Conservation (phyloP, 2,113 vertebrate genomes). For the Chloroceryle aenea region DNA sequence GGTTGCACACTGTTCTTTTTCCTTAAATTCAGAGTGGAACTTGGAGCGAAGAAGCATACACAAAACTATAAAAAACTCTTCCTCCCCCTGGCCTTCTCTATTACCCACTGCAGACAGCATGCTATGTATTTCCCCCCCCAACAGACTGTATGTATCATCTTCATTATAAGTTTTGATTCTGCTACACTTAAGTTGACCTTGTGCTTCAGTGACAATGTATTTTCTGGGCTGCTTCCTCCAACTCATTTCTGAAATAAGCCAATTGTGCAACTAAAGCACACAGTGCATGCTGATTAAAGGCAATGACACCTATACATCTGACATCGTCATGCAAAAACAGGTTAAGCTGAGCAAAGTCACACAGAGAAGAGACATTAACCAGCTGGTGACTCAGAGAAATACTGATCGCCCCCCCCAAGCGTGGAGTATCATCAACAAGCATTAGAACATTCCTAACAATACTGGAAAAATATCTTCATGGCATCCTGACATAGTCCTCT, state of each 20-base stretch:
- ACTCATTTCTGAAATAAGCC: background rate
- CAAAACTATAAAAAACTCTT: background rate
- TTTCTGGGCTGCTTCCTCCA: conserved; percentile 6
- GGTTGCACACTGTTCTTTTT: accelerated
- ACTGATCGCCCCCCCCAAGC: no score
- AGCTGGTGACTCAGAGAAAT: background rate
- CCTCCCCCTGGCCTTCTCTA: background rate
- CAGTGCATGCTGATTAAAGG: background rate
- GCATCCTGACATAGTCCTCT: background rate
- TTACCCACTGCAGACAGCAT: background rate
- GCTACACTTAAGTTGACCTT: background rate
- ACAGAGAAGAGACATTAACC: background rate
- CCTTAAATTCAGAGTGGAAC: background rate
- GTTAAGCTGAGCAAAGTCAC: background rate
- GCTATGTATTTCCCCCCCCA: background rate
- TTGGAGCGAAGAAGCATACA: background rate
- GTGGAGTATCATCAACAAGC: background rate
- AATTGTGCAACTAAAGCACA: background rate
- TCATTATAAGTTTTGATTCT: background rate
- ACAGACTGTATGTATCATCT: background rate
- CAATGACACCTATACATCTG: background rate
- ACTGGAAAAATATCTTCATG: background rate
- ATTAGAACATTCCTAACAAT: background rate
- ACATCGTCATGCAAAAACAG: background rate
- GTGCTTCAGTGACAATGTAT: background rate